Evolutionary conservation across 2,113 vertebrate species (phyloP).

Genomic region (Steatornis caripensis): DNA sequence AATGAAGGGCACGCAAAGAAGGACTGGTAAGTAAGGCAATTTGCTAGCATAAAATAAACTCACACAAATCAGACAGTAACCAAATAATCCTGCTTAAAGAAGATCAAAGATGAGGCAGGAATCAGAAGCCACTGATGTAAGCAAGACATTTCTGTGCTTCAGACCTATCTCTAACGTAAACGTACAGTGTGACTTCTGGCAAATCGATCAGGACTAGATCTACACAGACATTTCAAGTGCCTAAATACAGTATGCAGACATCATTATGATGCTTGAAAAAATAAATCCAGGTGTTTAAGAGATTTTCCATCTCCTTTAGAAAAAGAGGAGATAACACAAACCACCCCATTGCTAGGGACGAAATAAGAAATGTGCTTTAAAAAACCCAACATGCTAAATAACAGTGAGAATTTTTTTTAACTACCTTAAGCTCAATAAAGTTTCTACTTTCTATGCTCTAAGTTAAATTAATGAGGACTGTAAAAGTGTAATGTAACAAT

Average conservation of each 20-base stretch:
- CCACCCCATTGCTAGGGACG: neutral
- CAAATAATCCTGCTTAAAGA: neutral
- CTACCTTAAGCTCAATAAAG: neutral
- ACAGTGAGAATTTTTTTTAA: neutral
- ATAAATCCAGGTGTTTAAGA: neutral
- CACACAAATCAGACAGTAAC: neutral
- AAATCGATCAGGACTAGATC: neutral
- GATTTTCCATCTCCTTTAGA: neutral
- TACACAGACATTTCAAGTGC: neutral
- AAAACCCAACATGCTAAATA: neutral
- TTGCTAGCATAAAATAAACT: conserved; percentile 17
- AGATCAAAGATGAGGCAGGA: neutral
- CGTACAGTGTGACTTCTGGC: neutral
- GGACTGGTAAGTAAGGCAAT: neutral
- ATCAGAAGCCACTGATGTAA: neutral
- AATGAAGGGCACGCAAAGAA: neutral
- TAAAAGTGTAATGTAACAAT: neutral
- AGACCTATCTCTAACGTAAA: neutral
- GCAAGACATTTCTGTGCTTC: neutral
- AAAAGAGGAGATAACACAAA: neutral
- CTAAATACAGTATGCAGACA: neutral
- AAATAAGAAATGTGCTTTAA: neutral
- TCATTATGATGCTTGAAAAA: neutral
- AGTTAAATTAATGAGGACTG: neutral
- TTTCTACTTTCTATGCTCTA: neutral